A percentile compares a stretch with the other conserved stretches of the same genome.
These are phyloP conservation scores for Chrysoperla carnea DNA, from an alignment of 1,140 invertebrate genomes.

Conservation along the genomic window DNA sequence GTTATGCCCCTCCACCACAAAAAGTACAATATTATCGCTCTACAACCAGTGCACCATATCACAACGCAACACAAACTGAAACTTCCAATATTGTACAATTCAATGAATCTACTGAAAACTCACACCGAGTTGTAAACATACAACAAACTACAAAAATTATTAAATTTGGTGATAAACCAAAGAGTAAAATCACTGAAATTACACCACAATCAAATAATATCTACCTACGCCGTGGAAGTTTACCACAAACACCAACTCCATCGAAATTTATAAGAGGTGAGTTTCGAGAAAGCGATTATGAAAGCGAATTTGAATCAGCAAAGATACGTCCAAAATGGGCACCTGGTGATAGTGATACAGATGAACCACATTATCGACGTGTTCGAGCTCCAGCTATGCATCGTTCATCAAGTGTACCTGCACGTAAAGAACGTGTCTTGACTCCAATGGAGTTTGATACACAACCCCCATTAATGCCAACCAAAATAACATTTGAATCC, in stretches of 20 bases:
- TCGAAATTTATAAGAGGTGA: constrained; percentile 49
- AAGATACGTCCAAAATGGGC: constrained; percentile 40
- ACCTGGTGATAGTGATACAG: constrained; percentile 33
- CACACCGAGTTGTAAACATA: constrained; percentile 40
- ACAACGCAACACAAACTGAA: constrained; percentile 40
- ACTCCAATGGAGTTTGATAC: constrained; percentile 42
- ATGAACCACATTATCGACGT: constrained; percentile 37
- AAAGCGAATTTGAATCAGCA: constrained; percentile 42
- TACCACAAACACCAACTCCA: constrained; percentile 32
- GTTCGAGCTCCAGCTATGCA: constrained; percentile 30
- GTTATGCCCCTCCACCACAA: constrained; percentile 29
- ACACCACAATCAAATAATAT: constrained; percentile 19
- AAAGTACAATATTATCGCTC: constrained; percentile 31
- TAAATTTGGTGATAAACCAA: constrained; percentile 34
- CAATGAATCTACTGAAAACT: constrained; percentile 46
- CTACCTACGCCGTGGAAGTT: constrained; percentile 15
- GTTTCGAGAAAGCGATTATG: constrained; percentile 49
- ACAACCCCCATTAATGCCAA: constrained; percentile 27
- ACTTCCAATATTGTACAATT: constrained; percentile 46
- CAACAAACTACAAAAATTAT: constrained; percentile 49
- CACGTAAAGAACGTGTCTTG: constrained; percentile 25
- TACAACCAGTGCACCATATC: constrained; percentile 29
- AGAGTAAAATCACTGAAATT: constrained; percentile 11
- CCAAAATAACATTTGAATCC: constrained; percentile 10
- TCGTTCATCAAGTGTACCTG: constrained; percentile 25